These are phyloP conservation scores for Phymanthus crucifer DNA, from an alignment of 92 coral and sea anemone genomes.

Conservation along the genomic window DNA sequence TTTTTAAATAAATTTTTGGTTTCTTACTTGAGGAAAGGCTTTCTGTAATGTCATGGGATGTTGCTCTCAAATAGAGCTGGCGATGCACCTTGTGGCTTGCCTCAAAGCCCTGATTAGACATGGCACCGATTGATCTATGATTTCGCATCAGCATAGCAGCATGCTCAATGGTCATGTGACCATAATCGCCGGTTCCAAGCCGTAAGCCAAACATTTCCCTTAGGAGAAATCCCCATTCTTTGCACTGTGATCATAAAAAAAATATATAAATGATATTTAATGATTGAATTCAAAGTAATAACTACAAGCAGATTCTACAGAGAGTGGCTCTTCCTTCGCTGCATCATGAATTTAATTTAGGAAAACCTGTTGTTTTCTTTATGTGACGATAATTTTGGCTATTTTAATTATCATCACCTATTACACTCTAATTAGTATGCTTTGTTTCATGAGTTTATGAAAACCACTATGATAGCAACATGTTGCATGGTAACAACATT, in stretches of 20 bases:
- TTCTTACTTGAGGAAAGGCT: constrained; percentile 24
- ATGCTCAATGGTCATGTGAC: constrained; percentile 40
- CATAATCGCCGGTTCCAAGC: constrained; percentile 44
- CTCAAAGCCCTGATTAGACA: constrained; percentile 51
- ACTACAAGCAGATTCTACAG: background rate
- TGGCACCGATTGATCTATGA: constrained; percentile 35
- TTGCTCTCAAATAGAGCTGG: constrained; percentile 42
- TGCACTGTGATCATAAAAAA: constrained; percentile 27
- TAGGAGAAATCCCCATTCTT: constrained; percentile 45
- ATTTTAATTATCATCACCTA: no score
- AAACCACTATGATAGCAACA: no score
- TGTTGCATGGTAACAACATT: no score
- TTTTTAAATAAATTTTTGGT: background rate
- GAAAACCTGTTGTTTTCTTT: no score
- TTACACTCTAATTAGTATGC: no score
- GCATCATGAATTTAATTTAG: background rate
- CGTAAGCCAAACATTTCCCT: constrained; percentile 28
- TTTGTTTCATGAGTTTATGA: no score
- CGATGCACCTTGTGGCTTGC: constrained; percentile 50
- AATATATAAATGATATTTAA: background rate
- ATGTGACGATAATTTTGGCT: no score
- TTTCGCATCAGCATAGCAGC: constrained; percentile 41
- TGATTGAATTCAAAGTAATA: background rate
- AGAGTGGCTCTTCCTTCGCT: background rate
- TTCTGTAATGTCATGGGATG: constrained; percentile 40